A percentile compares a stretch with the other conserved stretches of the same genome.
Conservation (phyloP, 2,797 vertebrate genomes). For the Oryzias sinensis region DNA sequence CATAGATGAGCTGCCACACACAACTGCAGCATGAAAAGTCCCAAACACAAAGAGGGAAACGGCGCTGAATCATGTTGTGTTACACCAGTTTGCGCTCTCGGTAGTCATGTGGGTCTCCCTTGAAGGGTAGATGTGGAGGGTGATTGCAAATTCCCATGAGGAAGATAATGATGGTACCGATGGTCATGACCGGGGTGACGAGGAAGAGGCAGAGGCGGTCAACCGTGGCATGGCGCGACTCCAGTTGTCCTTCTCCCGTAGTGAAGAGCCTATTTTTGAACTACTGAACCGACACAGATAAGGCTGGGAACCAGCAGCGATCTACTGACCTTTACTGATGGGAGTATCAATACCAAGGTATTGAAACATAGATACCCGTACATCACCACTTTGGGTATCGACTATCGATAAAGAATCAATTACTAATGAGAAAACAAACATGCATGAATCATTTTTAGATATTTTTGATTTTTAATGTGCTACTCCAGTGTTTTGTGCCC, state of each 20-base stretch:
- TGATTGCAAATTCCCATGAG: constrained; percentile 89
- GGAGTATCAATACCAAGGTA: neutral
- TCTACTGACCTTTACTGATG: neutral
- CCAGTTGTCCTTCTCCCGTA: constrained; percentile 95
- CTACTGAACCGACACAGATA: neutral
- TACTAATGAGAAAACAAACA: no score
- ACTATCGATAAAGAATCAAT: no score
- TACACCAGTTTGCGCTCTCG: constrained; percentile 76
- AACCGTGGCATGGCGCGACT: constrained; percentile 86
- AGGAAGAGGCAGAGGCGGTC: constrained; percentile 91
- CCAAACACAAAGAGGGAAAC: neutral
- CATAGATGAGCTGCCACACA: no score
- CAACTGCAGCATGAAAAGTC: no score
- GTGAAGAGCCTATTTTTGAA: accelerated
- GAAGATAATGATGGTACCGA: constrained; percentile 94
- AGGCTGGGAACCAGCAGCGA: no score
- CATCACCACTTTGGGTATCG: no score
- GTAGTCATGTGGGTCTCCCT: constrained; percentile 87
- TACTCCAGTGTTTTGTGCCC: no score
- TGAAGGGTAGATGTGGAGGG: constrained; percentile 87
- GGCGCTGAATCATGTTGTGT: constrained; percentile 3
- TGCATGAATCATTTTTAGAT: no score
- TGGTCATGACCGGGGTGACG: constrained; percentile 85
- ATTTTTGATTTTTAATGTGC: no score
- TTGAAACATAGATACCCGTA: no score